phyloP scores from a whole-genome alignment of 2,113 vertebrate genomes.

The Cepphus grylle region DNA sequence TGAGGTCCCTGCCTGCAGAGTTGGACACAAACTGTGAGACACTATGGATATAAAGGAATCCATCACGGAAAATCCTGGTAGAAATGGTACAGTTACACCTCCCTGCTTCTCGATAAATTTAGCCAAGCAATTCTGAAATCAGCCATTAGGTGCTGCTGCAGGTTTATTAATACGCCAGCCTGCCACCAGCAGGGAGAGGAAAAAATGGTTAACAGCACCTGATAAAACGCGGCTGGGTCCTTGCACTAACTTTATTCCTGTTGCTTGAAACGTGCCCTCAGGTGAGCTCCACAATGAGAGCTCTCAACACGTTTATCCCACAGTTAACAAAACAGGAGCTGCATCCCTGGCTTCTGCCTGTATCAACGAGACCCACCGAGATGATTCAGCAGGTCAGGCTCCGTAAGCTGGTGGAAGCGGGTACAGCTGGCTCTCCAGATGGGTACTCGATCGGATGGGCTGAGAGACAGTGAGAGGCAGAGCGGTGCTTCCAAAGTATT shows the following conservation, averaged over 20 bases:
- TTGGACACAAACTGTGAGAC: neutral
- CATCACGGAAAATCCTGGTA: neutral
- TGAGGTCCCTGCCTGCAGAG: neutral
- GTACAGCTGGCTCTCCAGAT: neutral
- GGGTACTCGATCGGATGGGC: neutral
- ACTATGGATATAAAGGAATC: neutral
- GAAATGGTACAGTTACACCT: neutral
- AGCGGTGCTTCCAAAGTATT: neutral
- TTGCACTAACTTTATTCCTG: neutral
- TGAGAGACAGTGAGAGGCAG: neutral
- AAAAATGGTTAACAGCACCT: neutral
- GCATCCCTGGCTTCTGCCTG: neutral
- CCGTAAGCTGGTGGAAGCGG: neutral
- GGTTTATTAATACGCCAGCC: neutral
- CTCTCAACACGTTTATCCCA: neutral
- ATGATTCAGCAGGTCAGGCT: neutral
- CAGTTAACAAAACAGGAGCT: neutral
- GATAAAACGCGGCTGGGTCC: neutral
- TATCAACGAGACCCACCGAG: neutral
- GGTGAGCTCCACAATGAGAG: neutral
- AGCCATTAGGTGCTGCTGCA: slow-evolving; percentile 67
- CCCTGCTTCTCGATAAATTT: neutral
- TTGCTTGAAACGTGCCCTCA: neutral
- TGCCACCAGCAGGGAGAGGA: neutral
- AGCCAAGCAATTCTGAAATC: slow-evolving; percentile 1